A percentile compares a stretch with the other conserved stretches of the same genome.
phyloP scores from a whole-genome alignment of 2,888 invertebrate species.

The Branchellion lobata region DNA sequence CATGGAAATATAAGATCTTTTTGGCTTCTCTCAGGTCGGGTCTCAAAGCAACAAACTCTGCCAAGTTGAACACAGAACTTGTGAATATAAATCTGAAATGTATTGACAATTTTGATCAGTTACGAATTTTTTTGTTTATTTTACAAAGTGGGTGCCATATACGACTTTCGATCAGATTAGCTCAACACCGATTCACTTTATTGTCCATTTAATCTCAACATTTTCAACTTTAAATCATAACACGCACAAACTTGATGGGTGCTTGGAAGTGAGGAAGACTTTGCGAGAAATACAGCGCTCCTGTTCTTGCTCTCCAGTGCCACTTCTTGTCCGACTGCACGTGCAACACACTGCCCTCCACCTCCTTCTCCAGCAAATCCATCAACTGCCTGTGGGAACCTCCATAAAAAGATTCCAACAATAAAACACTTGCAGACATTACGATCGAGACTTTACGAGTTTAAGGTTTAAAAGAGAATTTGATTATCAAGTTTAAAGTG shows the following conservation, averaged over 20 bases:
- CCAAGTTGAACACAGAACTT: slow-evolving; percentile 72
- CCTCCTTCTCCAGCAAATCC: slow-evolving; percentile 62
- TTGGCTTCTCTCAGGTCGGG: slow-evolving; percentile 67
- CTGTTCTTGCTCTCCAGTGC: slow-evolving; percentile 75
- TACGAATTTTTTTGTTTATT: not conserved
- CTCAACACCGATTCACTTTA: too few relatives aligned
- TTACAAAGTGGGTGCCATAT: too few relatives aligned
- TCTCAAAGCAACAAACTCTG: slow-evolving; percentile 71
- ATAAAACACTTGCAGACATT: slow-evolving; percentile 30
- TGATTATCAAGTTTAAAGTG: too few relatives aligned
- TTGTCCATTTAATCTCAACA: too few relatives aligned
- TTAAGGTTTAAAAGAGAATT: too few relatives aligned
- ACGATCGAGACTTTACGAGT: too few relatives aligned
- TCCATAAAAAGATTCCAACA: slow-evolving; percentile 74
- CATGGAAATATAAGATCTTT: slow-evolving; percentile 76
- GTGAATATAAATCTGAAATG: slow-evolving; percentile 68
- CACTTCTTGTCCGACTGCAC: slow-evolving; percentile 74
- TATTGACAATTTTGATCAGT: not conserved
- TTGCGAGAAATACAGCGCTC: slow-evolving; percentile 70
- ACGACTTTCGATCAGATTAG: too few relatives aligned
- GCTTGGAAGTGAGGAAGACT: slow-evolving; percentile 60
- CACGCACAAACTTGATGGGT: not conserved
- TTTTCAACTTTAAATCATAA: too few relatives aligned
- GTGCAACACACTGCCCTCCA: slow-evolving; percentile 60
- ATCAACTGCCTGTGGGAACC: slow-evolving; percentile 74